Conservation (phyloP, 37 sponge, comb jelly and placozoan species). For the Halisarca cf. caerulea region DNA sequence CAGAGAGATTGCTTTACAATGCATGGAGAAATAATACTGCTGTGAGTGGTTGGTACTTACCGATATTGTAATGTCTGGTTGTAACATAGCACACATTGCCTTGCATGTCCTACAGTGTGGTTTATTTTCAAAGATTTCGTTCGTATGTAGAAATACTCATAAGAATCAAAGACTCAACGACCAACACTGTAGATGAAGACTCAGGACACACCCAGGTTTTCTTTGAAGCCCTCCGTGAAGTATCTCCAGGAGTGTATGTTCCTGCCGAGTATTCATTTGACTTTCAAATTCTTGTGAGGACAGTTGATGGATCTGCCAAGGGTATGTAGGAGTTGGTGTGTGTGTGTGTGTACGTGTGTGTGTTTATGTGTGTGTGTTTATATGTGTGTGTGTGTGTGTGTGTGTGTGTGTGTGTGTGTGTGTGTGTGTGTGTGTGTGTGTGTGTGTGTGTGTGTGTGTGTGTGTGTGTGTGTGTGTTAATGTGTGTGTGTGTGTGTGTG, state of each 20-base stretch:
- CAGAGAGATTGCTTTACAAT: too few species aligned
- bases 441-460: constrained; percentile 5
- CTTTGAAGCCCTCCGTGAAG: neutral
- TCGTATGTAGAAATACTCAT: too few species aligned
- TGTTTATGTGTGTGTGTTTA: neutral
- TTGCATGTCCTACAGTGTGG: too few species aligned
- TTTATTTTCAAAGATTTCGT: too few species aligned
- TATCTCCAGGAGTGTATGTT: neutral
- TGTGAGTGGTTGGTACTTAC: too few species aligned
- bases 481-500: neutral
- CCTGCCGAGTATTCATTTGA: neutral
- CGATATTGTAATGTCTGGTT: too few species aligned
- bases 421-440: constrained; percentile 24
- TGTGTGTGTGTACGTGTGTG: too few species aligned
- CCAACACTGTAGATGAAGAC: neutral
- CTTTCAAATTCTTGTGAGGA: neutral
- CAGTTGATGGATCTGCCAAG: too few species aligned
- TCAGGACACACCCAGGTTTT: neutral
- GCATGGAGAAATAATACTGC: too few species aligned
- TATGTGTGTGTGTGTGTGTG: constrained; percentile 17
- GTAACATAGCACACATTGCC: too few species aligned
- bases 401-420: constrained; percentile 21
- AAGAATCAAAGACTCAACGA: neutral
- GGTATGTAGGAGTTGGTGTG: too few species aligned
- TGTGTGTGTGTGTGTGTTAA: neutral